Percentiles rank a stretch among this genome's conserved stretches.
phyloP scores from a whole-genome alignment of 2,113 vertebrate genomes.

The Caloenas nicobarica region DNA sequence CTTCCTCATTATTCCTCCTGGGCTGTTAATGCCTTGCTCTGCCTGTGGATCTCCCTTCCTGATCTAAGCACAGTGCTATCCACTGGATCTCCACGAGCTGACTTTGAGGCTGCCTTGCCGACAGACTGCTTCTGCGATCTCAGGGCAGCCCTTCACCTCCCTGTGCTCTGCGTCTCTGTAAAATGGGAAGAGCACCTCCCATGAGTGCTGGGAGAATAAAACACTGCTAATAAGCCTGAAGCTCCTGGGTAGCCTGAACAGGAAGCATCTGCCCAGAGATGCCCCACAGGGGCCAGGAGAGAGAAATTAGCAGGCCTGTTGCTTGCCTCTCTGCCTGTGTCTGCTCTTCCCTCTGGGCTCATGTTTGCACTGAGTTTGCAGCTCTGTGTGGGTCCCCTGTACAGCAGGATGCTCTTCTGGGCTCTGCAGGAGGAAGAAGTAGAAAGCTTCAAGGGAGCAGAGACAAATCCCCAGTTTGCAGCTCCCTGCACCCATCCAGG shows the following conservation, averaged over 20 bases:
- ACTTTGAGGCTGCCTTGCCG: not conserved
- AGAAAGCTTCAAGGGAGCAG: not conserved
- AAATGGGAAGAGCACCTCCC: not conserved
- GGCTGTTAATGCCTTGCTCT: not conserved
- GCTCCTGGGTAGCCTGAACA: not conserved
- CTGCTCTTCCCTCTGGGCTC: not conserved
- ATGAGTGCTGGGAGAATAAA: not conserved
- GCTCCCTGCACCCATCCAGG: rapidly evolving
- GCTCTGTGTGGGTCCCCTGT: not conserved
- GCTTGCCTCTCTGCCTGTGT: not conserved
- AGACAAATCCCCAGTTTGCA: not conserved
- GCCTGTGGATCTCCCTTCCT: not conserved
- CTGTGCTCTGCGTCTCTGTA: not conserved
- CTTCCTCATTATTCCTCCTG: not conserved
- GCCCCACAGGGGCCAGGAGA: not conserved
- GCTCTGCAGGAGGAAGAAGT: not conserved
- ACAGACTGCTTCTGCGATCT: not conserved
- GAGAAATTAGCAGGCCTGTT: not conserved
- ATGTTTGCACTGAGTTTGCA: not conserved
- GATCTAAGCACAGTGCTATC: not conserved
- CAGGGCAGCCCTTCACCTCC: not conserved
- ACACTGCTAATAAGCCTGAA: not conserved
- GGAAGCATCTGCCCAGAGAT: not conserved
- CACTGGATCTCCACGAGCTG: rapidly evolving
- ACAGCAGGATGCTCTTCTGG: not conserved